Evolutionary conservation across 2,888 invertebrate genomes (phyloP).

Genomic region (Apamea crenata): DNA sequence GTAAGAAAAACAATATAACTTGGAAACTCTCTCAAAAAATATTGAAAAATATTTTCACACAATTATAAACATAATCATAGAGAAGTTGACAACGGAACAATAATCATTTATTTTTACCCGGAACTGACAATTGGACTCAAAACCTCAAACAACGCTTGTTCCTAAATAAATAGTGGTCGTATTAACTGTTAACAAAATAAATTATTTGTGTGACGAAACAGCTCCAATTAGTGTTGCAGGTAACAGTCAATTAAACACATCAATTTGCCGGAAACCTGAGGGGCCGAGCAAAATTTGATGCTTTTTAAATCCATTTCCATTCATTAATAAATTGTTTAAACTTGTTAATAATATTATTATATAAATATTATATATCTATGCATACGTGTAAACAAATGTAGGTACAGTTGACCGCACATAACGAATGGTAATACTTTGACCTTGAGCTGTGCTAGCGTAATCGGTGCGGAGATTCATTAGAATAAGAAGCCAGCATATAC

Average conservation of each 20-base stretch:
- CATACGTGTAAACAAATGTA: neutral
- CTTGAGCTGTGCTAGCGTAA: neutral
- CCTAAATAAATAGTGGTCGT: neutral
- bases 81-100: neutral
- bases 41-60: neutral
- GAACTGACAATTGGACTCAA: neutral
- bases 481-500: neutral
- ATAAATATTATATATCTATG: neutral
- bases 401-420: neutral
- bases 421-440: neutral
- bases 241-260: conserved; percentile 36
- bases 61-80: neutral
- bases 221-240: conserved; percentile 28
- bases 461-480: neutral
- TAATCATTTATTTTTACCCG: neutral
- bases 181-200: conserved; percentile 17
- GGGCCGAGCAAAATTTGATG: neutral
- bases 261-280: conserved; percentile 14
- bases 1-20: neutral
- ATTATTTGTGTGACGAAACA: conserved; percentile 17
- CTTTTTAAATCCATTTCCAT: neutral
- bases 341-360: neutral
- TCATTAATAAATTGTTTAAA: neutral
- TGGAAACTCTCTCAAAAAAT: neutral
- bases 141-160: neutral